Evolutionary conservation across 53 echinoderm and acorn worm genomes (phyloP).

Genomic region (Temnopleurus reevesii): DNA sequence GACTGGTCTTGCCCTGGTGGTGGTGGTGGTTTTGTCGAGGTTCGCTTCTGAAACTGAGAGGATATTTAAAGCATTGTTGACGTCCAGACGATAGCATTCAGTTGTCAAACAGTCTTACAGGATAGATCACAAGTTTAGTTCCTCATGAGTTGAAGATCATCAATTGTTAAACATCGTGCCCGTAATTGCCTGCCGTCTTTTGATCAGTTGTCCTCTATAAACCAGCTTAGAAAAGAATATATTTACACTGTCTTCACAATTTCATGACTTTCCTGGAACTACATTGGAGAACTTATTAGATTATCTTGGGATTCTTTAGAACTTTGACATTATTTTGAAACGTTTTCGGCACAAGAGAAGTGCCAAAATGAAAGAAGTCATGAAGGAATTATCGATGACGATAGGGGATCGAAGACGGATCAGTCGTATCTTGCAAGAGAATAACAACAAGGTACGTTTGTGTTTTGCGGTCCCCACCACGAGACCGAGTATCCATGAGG

Average conservation of each 20-base stretch:
- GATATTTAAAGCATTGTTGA: slow-evolving; percentile 9
- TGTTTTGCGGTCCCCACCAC: too few species aligned
- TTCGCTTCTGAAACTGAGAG: background rate
- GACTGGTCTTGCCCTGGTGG: background rate
- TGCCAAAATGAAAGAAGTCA: slow-evolving; percentile 35
- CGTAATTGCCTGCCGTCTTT: too few species aligned
- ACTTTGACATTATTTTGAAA: background rate
- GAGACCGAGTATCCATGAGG: too few species aligned
- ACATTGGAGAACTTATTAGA: background rate
- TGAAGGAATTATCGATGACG: slow-evolving; percentile 18
- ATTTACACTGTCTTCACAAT: too few species aligned
- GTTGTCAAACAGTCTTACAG: background rate
- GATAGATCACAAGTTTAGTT: background rate
- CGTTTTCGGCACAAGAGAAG: background rate
- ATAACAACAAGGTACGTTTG: background rate
- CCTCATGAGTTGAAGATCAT: background rate
- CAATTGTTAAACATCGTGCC: background rate
- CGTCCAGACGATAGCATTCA: background rate
- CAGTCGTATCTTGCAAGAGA: background rate
- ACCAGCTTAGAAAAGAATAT: too few species aligned
- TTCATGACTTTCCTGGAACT: background rate
- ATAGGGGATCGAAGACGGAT: background rate
- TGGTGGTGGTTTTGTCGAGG: background rate
- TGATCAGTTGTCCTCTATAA: too few species aligned
- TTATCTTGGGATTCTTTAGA: background rate